Percentiles rank a stretch among this genome's conserved stretches.
These are phyloP conservation scores for Coilia nasus DNA, from an alignment of 2,797 vertebrate species.

Conservation along the genomic window DNA sequence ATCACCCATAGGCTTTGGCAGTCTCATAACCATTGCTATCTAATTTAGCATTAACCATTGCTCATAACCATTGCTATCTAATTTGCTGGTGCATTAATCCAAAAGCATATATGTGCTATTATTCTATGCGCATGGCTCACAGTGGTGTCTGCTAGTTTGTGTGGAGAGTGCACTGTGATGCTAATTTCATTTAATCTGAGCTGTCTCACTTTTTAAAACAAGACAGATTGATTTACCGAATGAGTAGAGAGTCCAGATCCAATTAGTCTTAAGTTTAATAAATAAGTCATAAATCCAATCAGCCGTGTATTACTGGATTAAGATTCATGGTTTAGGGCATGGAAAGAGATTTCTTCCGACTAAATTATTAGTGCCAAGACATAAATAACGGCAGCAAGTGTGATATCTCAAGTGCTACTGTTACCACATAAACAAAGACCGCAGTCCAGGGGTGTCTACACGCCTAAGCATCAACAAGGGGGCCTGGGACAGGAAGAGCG, in stretches of 20 bases:
- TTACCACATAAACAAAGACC: conserved; percentile 24
- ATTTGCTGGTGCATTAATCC: neutral
- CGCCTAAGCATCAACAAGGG: conserved; percentile 48
- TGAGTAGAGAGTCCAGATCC: conserved; percentile 74
- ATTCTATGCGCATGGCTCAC: neutral
- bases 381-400: conserved; percentile 54
- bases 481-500: conserved; percentile 41
- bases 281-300: conserved; percentile 78
- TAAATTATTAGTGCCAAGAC: conserved; percentile 55
- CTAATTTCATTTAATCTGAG: conserved; percentile 24
- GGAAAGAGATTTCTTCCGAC: conserved; percentile 64
- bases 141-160: conserved; percentile 23
- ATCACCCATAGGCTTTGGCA: neutral
- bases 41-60: neutral
- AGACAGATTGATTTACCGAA: conserved; percentile 71
- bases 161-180: conserved; percentile 27
- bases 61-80: neutral
- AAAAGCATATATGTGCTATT: neutral
- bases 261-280: conserved; percentile 82
- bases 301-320: conserved; percentile 67
- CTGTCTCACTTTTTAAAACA: conserved; percentile 39
- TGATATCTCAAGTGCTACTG: conserved; percentile 44
- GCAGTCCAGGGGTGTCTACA: neutral
- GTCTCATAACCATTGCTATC: neutral
- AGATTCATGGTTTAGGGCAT: conserved; percentile 71